phyloP scores from a whole-genome alignment of 2,888 invertebrate species.

The Papilio elwesi region DNA sequence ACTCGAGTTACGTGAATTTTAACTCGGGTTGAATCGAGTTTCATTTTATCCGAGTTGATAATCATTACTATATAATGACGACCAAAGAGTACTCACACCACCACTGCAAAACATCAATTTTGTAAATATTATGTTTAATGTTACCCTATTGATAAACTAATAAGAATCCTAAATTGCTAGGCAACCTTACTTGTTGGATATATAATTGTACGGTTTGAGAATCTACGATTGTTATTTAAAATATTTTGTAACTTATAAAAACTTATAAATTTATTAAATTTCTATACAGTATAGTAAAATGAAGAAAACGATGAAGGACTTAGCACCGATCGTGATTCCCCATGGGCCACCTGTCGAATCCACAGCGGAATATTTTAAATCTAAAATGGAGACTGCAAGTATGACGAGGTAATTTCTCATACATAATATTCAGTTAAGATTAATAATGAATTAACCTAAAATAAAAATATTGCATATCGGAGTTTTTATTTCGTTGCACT shows the following conservation, averaged over 20 bases:
- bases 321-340: constrained; percentile 78
- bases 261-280: no score
- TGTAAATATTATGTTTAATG: no score
- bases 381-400: constrained; percentile 75
- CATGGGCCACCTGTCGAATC: constrained; percentile 80
- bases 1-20: no score
- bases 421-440: background rate
- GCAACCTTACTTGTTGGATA: constrained; percentile 46
- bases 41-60: no score
- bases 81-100: no score
- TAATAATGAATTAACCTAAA: no score
- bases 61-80: no score
- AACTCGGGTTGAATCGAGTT: no score
- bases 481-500: no score
- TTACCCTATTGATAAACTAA: no score
- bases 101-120: no score
- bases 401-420: constrained; percentile 76
- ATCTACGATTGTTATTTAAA: constrained; percentile 2
- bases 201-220: background rate
- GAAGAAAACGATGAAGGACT: constrained; percentile 69
- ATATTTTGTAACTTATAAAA: constrained; percentile 15
- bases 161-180: constrained; percentile 36
- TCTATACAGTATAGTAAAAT: constrained; percentile 49
- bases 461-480: no score
- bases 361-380: constrained; percentile 81